Conservation (phyloP, 2,797 vertebrate genomes). For the Phrynocephalus forsythii region DNA sequence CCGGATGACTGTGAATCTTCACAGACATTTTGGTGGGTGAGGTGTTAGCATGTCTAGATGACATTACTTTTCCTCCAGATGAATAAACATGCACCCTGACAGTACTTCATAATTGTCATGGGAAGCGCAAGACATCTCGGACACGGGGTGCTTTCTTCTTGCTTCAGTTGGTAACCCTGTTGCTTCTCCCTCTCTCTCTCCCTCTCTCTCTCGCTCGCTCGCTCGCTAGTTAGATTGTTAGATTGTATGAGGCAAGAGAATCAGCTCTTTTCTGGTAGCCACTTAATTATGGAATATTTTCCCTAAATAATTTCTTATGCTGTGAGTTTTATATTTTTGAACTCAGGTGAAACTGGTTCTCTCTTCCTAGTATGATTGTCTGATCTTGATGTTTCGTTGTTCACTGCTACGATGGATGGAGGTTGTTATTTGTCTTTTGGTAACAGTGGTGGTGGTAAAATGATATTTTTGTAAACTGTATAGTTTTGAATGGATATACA, state of each 20-base stretch:
- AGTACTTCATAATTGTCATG: no score
- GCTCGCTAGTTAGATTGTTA: no score
- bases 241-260: not conserved
- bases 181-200: no score
- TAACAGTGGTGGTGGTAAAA: not conserved
- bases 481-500: not conserved
- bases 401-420: not conserved
- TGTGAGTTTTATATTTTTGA: not conserved
- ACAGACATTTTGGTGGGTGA: no score
- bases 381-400: not conserved
- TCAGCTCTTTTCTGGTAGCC: not conserved
- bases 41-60: no score
- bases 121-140: no score
- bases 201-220: no score
- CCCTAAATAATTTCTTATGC: not conserved
- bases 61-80: no score
- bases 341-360: not conserved
- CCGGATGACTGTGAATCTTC: no score
- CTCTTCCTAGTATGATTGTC: not conserved
- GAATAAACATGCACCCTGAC: no score
- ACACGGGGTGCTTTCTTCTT: no score
- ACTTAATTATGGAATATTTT: not conserved
- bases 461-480: not conserved
- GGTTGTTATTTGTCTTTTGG: not conserved
- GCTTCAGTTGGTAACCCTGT: no score